Evolutionary conservation across 2,113 vertebrate genomes (phyloP), one percentile per base, ranked within the genome.

Genomic region (Pedionomus torquatus): DNA sequence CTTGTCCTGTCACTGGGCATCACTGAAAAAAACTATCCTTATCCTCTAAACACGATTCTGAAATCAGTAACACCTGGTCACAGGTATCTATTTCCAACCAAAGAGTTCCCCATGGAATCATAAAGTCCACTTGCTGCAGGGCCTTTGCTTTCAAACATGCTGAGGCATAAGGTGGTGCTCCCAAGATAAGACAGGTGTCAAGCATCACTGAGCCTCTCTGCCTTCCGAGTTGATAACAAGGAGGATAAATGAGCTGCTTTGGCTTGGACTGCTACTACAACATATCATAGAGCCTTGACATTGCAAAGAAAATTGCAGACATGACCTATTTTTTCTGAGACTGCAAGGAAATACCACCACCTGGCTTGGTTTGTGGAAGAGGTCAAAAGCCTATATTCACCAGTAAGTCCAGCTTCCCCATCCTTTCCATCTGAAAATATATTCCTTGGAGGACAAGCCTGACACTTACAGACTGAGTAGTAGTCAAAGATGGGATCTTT

Each of bases 401-500:
- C 16, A 26, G 19, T 8, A 35, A 75, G 6, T 75, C 80, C 54
- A 60, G n/a, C 16, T 77, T 58, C 65, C 51, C n/a, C 16, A 80
- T 80, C 35, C 80, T 76, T 78, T 37, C 41, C 33, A 7, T 70
- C 83, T 70, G 41, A 70, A 71, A 39, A 31, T 3, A 25, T 14
- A 69, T 33, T 63, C 57, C 37, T 77, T 71, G 60, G 41, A 61
- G 37, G 14, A 48, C 3, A 18, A 75, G 28, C 30, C 48, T 54
- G 46, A 44, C 46, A 98, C 98, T 98, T 95, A 99, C 99, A 98
- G 80, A 97, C 97, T 49, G 99, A 99, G 94, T 99, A 99, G 96
- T 99, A 99, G 48, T 99, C 98, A 91, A 99, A 98, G 71, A 99
- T 98, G 6, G 99, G 99, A 91, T 99, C 99, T 96, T 98, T 99